Percentiles rank a stretch among this genome's conserved stretches.
These are phyloP conservation scores for Thalpophila matura DNA, from an alignment of 2,888 invertebrate genomes.

Conservation along the genomic window DNA sequence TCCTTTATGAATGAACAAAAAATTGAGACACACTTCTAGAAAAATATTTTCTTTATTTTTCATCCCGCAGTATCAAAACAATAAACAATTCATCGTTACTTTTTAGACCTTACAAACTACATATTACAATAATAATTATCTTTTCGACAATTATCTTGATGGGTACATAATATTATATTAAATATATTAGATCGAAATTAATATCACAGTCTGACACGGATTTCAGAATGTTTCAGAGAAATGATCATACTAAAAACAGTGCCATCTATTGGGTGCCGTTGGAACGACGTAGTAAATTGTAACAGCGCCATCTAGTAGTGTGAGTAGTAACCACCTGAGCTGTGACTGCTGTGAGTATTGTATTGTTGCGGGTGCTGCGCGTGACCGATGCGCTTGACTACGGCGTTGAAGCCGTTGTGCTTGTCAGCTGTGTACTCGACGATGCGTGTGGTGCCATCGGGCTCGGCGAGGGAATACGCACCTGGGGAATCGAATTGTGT, in stretches of 20 bases:
- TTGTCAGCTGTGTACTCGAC: constrained; percentile 90
- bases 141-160: constrained; percentile 50
- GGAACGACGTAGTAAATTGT: constrained; percentile 51
- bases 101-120: constrained; percentile 65
- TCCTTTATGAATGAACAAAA: constrained; percentile 57
- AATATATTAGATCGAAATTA: constrained; percentile 66
- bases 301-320: constrained; percentile 83
- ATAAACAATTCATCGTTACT: constrained; percentile 51
- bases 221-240: constrained; percentile 41
- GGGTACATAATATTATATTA: constrained; percentile 46
- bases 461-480: constrained; percentile 87
- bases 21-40: constrained; percentile 26
- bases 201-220: constrained; percentile 77
- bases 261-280: constrained; percentile 70
- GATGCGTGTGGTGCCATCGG: constrained; percentile 88
- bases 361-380: constrained; percentile 86
- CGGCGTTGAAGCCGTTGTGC: constrained; percentile 87
- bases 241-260: constrained; percentile 52
- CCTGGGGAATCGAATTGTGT: constrained; percentile 68
- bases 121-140: constrained; percentile 49
- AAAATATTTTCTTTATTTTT: constrained; percentile 63
- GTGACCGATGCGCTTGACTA: constrained; percentile 88
- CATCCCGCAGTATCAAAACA: constrained; percentile 69
- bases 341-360: constrained; percentile 72
- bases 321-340: constrained; percentile 75